Evolutionary conservation across 2,113 vertebrate species (phyloP).

Genomic region (Nothobranchius furzeri): DNA sequence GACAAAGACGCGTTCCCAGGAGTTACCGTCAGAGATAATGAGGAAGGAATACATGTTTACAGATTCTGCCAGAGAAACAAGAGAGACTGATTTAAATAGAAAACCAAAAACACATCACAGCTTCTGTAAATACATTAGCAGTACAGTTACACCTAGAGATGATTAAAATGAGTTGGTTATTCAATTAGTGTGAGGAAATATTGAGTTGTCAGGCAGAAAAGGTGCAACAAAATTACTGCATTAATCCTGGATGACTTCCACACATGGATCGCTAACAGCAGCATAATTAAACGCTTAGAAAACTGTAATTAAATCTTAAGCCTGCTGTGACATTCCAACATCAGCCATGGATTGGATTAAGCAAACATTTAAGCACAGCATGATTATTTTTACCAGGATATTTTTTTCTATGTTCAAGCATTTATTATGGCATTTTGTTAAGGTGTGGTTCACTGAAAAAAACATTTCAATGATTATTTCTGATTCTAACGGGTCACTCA

Average conservation of each 20-base stretch:
- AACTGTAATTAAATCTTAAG: constrained; percentile 41
- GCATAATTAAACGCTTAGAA: constrained; percentile 22
- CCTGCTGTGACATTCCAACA: constrained; percentile 35
- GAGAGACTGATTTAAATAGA: neutral
- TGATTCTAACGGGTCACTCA: no score
- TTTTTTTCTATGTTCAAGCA: neutral
- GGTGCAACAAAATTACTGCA: constrained; percentile 6
- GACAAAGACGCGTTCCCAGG: neutral
- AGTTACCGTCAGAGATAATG: constrained; percentile 1
- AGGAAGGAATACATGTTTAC: constrained; percentile 4
- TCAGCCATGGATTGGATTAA: constrained; percentile 35
- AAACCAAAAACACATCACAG: neutral
- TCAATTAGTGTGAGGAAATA: constrained; percentile 3
- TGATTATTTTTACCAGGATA: constrained; percentile 19
- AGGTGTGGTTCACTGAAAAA: no score
- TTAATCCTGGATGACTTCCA: constrained; percentile 20
- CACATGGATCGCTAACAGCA: constrained; percentile 33
- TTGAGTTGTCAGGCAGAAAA: constrained; percentile 5
- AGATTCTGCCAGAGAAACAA: neutral
- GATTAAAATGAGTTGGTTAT: constrained; percentile 5
- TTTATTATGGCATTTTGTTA: neutral
- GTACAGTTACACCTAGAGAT: neutral
- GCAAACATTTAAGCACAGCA: constrained; percentile 14
- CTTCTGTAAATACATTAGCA: neutral
- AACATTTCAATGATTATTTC: no score